phyloP scores from a whole-genome alignment of 2,113 vertebrate species.

The Nothocercus nigrocapillus region DNA sequence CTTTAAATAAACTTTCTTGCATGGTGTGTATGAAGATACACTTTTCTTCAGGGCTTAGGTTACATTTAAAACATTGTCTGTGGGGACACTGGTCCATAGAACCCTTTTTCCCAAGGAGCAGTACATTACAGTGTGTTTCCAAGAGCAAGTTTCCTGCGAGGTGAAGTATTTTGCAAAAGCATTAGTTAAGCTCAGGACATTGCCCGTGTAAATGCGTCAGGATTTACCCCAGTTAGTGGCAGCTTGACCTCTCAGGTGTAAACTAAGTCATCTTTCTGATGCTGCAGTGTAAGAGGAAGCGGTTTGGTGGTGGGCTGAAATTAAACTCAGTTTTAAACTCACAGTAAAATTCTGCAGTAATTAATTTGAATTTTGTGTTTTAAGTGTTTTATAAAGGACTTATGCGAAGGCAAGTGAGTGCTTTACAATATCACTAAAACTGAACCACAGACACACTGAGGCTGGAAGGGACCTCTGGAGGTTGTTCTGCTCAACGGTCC shows the following conservation, averaged over 20 bases:
- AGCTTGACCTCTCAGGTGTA: no score
- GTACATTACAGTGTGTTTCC: fast-evolving
- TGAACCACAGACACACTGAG: not conserved
- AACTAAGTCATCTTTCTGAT: not conserved
- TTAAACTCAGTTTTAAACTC: not conserved
- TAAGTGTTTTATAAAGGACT: not conserved
- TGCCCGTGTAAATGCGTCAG: not conserved
- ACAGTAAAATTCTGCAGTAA: not conserved
- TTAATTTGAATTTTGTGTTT: not conserved
- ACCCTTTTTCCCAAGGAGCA: not conserved
- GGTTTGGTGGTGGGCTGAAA: not conserved
- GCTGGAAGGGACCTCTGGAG: not conserved
- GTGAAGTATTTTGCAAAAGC: not conserved
- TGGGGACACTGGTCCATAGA: not conserved
- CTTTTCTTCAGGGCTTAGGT: not conserved
- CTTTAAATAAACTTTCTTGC: not conserved
- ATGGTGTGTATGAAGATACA: not conserved
- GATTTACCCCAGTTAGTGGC: not conserved
- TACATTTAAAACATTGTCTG: not conserved
- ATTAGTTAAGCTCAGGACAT: not conserved
- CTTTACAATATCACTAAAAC: not conserved
- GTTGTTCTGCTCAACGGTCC: not conserved
- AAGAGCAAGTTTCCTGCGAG: not conserved
- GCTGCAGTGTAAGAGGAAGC: not conserved
- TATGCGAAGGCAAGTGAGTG: not conserved